Evolutionary conservation across 2,888 invertebrate genomes (phyloP).

Genomic region (Ophion slaviceki): DNA sequence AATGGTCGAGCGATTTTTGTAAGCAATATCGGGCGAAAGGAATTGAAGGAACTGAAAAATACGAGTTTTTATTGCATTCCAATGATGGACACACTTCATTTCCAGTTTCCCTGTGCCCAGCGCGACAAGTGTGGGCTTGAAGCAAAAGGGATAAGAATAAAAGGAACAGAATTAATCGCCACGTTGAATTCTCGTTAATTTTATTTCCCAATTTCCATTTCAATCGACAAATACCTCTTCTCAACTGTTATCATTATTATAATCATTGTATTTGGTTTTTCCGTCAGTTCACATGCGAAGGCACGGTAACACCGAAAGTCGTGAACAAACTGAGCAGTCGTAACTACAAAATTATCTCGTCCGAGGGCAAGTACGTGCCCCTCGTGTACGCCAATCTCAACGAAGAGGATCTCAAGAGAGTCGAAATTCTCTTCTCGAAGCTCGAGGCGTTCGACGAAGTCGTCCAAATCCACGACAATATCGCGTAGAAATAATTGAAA

Average conservation of each 20-base stretch:
- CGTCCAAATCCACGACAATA: conserved; percentile 86
- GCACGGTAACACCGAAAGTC: conserved; percentile 83
- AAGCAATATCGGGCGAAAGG: no score
- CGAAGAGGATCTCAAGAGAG: conserved; percentile 84
- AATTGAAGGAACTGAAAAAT: no score
- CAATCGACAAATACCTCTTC: conserved; percentile 5
- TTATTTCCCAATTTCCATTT: conserved; percentile 1
- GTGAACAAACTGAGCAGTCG: conserved; percentile 83
- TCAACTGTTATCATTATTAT: neutral
- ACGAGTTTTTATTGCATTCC: no score
- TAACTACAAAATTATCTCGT: conserved; percentile 84
- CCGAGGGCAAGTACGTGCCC: conserved; percentile 85
- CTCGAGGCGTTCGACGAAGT: conserved; percentile 86
- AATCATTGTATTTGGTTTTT: neutral
- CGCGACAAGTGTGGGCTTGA: no score
- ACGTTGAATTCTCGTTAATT: neutral
- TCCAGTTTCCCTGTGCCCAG: no score
- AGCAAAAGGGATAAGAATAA: neutral
- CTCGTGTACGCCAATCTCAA: conserved; percentile 83
- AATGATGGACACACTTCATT: no score
- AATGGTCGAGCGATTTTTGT: no score
- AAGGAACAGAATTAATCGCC: neutral
- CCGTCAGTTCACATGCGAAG: conserved; percentile 86
- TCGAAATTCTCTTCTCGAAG: conserved; percentile 84
- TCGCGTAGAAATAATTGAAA: conserved; percentile 74